phyloP scores from a whole-genome alignment of 2,888 invertebrate genomes.

The Tholera decimalis region DNA sequence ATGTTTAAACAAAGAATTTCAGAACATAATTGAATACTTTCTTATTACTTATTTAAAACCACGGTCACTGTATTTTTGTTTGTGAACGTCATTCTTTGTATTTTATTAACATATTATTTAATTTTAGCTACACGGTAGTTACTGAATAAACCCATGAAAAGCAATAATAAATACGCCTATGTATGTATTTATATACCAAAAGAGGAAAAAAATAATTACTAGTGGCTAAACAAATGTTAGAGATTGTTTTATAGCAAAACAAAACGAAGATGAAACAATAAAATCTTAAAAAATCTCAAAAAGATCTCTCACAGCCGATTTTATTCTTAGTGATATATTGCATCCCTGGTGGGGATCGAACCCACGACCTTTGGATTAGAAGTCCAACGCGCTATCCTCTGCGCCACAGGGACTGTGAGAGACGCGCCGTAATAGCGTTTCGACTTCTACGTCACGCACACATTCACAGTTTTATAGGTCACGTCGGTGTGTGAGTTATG shows the following conservation, averaged over 20 bases:
- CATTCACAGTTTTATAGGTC: constrained; percentile 26
- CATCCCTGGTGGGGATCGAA: constrained; percentile 96
- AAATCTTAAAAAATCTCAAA: constrained; percentile 13
- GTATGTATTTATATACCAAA: no score
- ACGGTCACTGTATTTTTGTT: no score
- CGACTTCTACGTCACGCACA: constrained; percentile 61
- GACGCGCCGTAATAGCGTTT: constrained; percentile 68
- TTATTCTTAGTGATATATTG: constrained; percentile 50
- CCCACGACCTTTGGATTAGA: constrained; percentile 97
- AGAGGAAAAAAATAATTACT: no score
- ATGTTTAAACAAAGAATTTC: no score
- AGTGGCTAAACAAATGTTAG: no score
- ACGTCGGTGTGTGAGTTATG: constrained; percentile 20
- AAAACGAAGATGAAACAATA: not conserved
- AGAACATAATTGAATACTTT: no score
- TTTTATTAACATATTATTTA: no score
- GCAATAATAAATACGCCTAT: no score
- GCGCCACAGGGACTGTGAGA: constrained; percentile 94
- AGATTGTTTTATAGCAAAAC: not conserved
- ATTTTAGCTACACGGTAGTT: no score
- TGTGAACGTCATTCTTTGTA: no score
- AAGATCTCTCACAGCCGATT: constrained; percentile 43
- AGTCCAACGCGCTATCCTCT: constrained; percentile 97
- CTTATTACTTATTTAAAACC: no score
- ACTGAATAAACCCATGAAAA: no score